A percentile compares a stretch with the other conserved stretches of the same genome.
phyloP scores from a whole-genome alignment of 2,113 vertebrate genomes.

The Sinocyclocheilus anshuiensis region DNA sequence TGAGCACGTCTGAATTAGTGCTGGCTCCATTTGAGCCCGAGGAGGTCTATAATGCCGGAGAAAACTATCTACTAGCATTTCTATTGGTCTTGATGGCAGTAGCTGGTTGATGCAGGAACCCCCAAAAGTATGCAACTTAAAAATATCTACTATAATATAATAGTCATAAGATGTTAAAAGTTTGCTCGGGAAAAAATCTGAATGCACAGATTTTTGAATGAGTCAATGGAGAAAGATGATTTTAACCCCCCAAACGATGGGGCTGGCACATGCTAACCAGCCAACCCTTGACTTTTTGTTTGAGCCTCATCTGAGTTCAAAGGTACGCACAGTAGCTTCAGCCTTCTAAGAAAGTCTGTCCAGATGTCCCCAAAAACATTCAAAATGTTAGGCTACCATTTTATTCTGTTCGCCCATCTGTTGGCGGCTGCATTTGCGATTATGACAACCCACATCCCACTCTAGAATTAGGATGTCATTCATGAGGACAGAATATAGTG shows the following conservation, averaged over 20 bases:
- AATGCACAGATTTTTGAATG: neutral
- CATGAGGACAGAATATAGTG: slow-evolving; percentile 67
- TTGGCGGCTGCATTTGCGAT: neutral
- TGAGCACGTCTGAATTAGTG: neutral
- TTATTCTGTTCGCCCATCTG: neutral
- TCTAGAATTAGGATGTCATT: slow-evolving; percentile 19
- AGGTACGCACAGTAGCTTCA: neutral
- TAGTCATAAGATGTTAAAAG: neutral
- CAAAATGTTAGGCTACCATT: neutral
- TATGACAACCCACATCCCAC: neutral
- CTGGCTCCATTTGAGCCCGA: neutral
- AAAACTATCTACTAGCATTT: neutral
- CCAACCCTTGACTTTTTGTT: neutral
- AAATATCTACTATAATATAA: neutral
- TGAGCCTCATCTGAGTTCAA: neutral
- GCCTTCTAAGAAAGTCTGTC: neutral
- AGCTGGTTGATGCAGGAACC: neutral
- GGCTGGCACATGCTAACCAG: neutral
- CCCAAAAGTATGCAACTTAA: neutral
- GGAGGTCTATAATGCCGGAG: neutral
- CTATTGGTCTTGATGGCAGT: slow-evolving; percentile 1
- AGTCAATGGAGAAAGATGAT: neutral
- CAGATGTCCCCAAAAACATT: neutral
- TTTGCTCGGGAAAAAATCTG: neutral
- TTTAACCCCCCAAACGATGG: neutral